Percentiles rank a stretch among this genome's conserved stretches.
Conservation (phyloP, 2,888 invertebrate species). For the Trichopria drosophilae region DNA sequence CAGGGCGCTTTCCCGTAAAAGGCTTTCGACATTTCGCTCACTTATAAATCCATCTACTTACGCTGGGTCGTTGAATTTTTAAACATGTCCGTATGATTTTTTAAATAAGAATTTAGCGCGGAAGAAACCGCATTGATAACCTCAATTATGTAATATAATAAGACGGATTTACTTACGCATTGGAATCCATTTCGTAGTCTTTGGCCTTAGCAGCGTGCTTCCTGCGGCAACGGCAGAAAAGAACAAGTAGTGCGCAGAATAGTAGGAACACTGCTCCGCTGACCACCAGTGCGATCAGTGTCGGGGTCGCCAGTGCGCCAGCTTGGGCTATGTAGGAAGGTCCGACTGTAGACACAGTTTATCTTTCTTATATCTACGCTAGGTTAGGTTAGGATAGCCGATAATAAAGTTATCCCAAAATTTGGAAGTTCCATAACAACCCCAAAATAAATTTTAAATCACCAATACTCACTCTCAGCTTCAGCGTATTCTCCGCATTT, state of each 20-base stretch:
- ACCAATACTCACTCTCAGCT: conserved; percentile 75
- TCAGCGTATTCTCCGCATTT: conserved; percentile 83
- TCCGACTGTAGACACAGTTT: conserved; percentile 80
- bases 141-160: conserved; percentile 3
- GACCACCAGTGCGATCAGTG: conserved; percentile 76
- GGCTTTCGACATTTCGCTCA: too few species aligned
- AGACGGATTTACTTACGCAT: conserved; percentile 55
- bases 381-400: too few species aligned
- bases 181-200: conserved; percentile 87
- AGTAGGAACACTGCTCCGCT: conserved; percentile 80
- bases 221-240: conserved; percentile 84
- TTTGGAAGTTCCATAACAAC: too few species aligned
- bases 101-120: conserved; percentile 24
- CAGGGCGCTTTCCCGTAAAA: too few species aligned
- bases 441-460: neutral
- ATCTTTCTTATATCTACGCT: too few species aligned
- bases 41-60: too few species aligned
- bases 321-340: conserved; percentile 80
- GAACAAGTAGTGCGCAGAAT: conserved; percentile 73
- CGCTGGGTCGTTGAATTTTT: too few species aligned
- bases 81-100: neutral
- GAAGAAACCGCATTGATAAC: conserved; percentile 14
- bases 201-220: conserved; percentile 81
- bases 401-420: too few species aligned
- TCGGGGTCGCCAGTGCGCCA: conserved; percentile 75